A percentile compares a stretch with the other conserved stretches of the same genome.
These are phyloP conservation scores for Bovichtus variegatus DNA, from an alignment of 2,797 vertebrate genomes.

Conservation along the genomic window DNA sequence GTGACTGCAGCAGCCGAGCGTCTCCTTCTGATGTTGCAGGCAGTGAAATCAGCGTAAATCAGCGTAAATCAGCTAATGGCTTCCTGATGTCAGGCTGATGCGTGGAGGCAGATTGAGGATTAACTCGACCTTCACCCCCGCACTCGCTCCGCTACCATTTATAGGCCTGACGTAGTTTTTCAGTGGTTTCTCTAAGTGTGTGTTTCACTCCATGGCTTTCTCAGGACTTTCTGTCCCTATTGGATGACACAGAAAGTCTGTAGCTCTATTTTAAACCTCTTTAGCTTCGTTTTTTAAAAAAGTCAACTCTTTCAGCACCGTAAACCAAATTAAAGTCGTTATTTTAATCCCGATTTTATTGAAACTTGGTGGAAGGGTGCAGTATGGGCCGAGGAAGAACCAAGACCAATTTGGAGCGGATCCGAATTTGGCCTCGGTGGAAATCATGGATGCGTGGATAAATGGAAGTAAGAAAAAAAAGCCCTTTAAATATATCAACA, in stretches of 20 bases:
- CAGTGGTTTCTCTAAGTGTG: background rate
- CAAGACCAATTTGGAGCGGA: too few species aligned
- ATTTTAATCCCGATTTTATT: too few species aligned
- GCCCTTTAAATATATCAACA: background rate
- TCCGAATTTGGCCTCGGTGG: too few species aligned
- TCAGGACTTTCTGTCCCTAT: background rate
- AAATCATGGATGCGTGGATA: too few species aligned
- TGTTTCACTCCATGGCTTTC: background rate
- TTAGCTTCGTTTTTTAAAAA: background rate
- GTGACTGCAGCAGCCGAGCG: background rate
- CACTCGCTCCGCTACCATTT: background rate
- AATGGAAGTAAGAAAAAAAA: background rate
- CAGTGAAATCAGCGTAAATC: background rate
- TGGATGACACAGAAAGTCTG: background rate
- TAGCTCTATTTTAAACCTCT: background rate
- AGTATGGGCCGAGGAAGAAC: too few species aligned
- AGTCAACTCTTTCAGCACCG: background rate
- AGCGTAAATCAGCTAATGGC: constrained; percentile 11
- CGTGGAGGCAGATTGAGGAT: background rate
- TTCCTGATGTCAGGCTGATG: constrained; percentile 3
- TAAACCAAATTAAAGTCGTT: background rate
- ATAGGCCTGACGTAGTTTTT: too few species aligned
- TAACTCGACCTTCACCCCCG: background rate
- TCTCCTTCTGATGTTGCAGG: background rate
- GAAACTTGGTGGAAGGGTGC: too few species aligned